These are phyloP conservation scores for Drosophila pandora DNA, from an alignment of 1,140 invertebrate species.

Conservation along the genomic window DNA sequence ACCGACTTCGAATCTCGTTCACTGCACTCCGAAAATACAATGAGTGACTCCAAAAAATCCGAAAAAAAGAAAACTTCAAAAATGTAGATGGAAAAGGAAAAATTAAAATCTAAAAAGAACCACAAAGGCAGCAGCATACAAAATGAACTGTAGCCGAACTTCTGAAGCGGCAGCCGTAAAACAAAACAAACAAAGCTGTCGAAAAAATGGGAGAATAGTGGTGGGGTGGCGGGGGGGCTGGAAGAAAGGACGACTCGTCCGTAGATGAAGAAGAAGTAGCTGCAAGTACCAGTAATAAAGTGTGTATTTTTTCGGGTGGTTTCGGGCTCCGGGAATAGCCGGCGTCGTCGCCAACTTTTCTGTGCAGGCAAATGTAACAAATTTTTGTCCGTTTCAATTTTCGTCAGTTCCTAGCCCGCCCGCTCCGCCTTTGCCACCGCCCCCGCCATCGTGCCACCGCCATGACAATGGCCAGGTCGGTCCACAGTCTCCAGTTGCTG, in stretches of 20 bases:
- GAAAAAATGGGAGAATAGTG: conserved; percentile 41
- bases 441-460: conserved; percentile 11
- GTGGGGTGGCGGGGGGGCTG: conserved; percentile 9
- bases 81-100: conserved; percentile 45
- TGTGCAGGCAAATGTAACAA: conserved; percentile 79
- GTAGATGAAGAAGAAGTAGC: conserved; percentile 46
- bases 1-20: conserved; percentile 46
- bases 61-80: conserved; percentile 13
- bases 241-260: conserved; percentile 1
- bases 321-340: not conserved
- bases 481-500: conserved; percentile 61
- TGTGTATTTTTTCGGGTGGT: conserved; percentile 46
- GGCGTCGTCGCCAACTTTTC: conserved; percentile 54
- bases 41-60: conserved; percentile 20
- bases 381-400: conserved; percentile 83
- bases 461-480: conserved; percentile 75
- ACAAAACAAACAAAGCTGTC: conserved; percentile 73
- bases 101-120: conserved; percentile 31
- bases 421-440: not conserved
- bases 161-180: conserved; percentile 62
- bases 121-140: conserved; percentile 64
- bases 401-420: conserved; percentile 53
- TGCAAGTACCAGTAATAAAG: conserved; percentile 64
- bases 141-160: conserved; percentile 73
- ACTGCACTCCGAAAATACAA: conserved; percentile 40